These are phyloP conservation scores for Drosophila sp. DNA, from an alignment of 1,140 invertebrate species.

Conservation along the genomic window DNA sequence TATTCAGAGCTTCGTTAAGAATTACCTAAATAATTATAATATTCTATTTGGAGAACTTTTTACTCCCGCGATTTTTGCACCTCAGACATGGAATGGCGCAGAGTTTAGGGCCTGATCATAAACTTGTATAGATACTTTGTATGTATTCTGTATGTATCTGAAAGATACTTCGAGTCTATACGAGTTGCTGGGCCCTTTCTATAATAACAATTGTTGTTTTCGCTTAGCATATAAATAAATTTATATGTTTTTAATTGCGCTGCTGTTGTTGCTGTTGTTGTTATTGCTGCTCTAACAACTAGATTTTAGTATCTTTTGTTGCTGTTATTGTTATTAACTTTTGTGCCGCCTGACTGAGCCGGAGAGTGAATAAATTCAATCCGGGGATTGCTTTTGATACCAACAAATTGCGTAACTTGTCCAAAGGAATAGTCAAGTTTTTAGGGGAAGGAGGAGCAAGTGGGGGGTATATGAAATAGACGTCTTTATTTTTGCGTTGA, in stretches of 20 bases:
- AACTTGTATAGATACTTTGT: conserved; percentile 25
- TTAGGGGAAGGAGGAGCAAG: conserved; percentile 3
- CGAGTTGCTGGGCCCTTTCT: conserved; percentile 1
- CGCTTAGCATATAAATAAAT: conserved; percentile 37
- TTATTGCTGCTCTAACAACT: conserved; percentile 15
- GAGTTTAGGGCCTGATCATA: conserved; percentile 1
- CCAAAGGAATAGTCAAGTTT: not conserved
- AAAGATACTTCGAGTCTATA: conserved; percentile 5
- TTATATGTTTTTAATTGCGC: conserved; percentile 60
- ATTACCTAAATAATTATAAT: not conserved
- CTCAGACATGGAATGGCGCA: not conserved
- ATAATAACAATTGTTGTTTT: conserved; percentile 18
- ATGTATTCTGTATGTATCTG: not conserved
- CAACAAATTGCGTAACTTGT: conserved; percentile 61
- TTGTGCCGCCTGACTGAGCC: conserved; percentile 53
- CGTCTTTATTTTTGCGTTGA: conserved; percentile 71
- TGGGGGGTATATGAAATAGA: conserved; percentile 16
- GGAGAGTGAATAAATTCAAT: conserved; percentile 38
- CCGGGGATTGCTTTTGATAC: conserved; percentile 47
- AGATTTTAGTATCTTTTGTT: conserved; percentile 19
- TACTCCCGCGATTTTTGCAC: conserved; percentile 33
- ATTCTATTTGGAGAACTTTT: conserved; percentile 18
- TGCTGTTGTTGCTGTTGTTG: conserved; percentile 26
- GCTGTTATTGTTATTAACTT: conserved; percentile 62
- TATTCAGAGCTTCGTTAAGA: conserved; percentile 3